Base-by-base conservation (phyloP, 2,888 invertebrate genomes). In the Parascotia fuliginaria region DNA sequence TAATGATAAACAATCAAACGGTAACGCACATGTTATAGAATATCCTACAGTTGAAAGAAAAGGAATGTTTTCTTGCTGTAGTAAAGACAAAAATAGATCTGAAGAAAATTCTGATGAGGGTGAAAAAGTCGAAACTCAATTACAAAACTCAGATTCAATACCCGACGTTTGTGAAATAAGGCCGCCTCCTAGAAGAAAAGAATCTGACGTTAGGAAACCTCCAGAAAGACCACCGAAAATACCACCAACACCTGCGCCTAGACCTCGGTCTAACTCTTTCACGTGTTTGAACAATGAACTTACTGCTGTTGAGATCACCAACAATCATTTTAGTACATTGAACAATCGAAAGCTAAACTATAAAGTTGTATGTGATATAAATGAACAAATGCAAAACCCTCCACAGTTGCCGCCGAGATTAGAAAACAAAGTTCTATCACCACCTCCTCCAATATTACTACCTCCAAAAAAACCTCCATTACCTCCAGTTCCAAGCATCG, bases 391-490 rank as follows among this genome's bases (percentile, higher is more conserved):
- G 46, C 79, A 83, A 47, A 79, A 71, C 22, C 94, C 94, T 5
- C 94, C 94, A 40, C 84, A 93, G 48, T 79, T 94, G 39, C 94
- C 94, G 9, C 92, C 93, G 9, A 77, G 92, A 74, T 64, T 83
- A 67, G 88, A 89, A 49, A 81, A 84, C 66, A 81, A 82, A 64
- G 80, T 77, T 0, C 60, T 91, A 1, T 79, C 89, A 9, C 92
- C 90, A 27, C 90, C 94, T 0, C 92, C 94, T 0, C 94, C 94
- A 34, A 64, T 94, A 29, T 79, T 93, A 42, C 70, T 94, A 66
- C 94, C 95, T 16, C 95, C 95, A 7, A 95, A 95, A 75, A 96
- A 95, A 81, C 95, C 95, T 28, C 95, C 95, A 19, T 79, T 96
- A 69, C 95, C 96, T 51, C 95, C 95, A 13, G 94, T 95, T 33